A percentile compares a stretch with the other conserved stretches of the same genome.
Evolutionary conservation across 2,888 invertebrate species (phyloP).

Genomic region (Deroplatys truncata): DNA sequence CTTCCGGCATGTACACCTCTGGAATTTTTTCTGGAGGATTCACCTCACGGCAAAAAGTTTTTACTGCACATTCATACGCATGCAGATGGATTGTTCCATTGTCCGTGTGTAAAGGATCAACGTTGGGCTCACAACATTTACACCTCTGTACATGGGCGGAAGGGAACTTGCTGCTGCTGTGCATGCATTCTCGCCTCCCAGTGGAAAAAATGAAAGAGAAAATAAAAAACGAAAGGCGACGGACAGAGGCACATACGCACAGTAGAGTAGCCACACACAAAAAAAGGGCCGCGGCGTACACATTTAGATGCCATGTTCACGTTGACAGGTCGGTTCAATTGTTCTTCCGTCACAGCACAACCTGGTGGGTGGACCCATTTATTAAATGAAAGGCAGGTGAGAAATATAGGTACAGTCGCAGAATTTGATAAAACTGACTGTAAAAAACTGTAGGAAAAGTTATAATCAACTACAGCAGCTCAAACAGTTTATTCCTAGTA

Average conservation of each 20-base stretch:
- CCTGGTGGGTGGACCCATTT: neutral
- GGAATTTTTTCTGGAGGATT: too few relatives aligned
- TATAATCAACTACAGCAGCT: neutral
- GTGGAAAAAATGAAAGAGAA: neutral
- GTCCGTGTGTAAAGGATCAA: neutral
- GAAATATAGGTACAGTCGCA: neutral
- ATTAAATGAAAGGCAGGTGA: conserved; percentile 4
- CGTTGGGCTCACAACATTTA: neutral
- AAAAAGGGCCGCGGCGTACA: neutral
- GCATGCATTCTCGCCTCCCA: neutral
- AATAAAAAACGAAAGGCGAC: neutral
- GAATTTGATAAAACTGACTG: neutral
- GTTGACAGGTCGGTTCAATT: conserved; percentile 13
- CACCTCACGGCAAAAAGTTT: too few relatives aligned
- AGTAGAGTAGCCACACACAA: neutral
- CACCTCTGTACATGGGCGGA: neutral
- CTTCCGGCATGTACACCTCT: too few relatives aligned
- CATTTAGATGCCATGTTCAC: conserved; percentile 3
- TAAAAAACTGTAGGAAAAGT: neutral
- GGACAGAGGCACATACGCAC: neutral
- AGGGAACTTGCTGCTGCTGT: neutral
- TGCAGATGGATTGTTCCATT: neutral
- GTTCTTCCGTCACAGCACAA: conserved; percentile 5
- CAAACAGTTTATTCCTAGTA: too few relatives aligned
- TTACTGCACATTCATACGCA: too few relatives aligned